Percentiles rank a stretch among this genome's conserved stretches.
Evolutionary conservation across 1,140 invertebrate genomes (phyloP).

Genomic region (Anoplolepis gracilipes): DNA sequence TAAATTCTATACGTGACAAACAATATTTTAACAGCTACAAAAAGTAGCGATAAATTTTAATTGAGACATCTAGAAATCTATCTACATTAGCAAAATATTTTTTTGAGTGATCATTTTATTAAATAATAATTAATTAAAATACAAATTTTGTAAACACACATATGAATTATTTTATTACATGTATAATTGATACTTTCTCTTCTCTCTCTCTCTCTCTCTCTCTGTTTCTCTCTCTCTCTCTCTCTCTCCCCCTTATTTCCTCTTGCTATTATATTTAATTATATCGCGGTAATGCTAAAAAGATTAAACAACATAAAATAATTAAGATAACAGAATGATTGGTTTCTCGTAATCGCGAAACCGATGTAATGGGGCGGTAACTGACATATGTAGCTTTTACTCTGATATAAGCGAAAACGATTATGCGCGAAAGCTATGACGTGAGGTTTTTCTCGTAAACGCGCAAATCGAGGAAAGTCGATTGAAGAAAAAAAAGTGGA

Average conservation of each 20-base stretch:
- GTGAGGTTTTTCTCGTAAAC: constrained; percentile 40
- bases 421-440: constrained; percentile 28
- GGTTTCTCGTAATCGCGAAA: constrained; percentile 20
- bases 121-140: neutral
- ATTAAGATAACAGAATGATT: neutral
- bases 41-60: no score
- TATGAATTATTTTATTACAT: neutral
- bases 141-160: neutral
- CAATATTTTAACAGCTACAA: no score
- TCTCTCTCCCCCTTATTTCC: no score
- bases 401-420: constrained; percentile 51
- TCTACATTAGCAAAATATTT: no score
- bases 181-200: neutral
- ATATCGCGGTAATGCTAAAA: neutral
- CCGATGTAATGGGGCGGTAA: constrained; percentile 25
- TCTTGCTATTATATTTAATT: neutral
- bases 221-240: no score
- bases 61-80: no score
- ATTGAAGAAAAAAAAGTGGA: constrained; percentile 21
- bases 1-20: no score
- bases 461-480: constrained; percentile 25
- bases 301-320: neutral
- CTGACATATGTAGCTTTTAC: constrained; percentile 55
- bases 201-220: no score
- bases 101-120: neutral